Evolutionary conservation across 1,140 invertebrate species (phyloP).

Genomic region (Telenomus remus): DNA sequence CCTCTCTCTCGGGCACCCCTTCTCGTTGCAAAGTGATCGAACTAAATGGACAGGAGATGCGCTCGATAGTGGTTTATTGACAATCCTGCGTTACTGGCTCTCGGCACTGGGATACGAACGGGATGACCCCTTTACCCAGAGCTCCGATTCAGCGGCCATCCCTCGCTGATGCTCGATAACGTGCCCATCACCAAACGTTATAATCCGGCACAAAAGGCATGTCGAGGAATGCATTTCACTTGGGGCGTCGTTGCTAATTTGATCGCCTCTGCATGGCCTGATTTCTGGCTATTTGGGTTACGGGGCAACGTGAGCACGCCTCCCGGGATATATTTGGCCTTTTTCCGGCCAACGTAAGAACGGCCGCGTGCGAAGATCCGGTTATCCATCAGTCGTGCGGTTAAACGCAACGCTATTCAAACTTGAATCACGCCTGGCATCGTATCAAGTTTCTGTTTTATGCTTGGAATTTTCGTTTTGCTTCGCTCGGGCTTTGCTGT

Average conservation of each 20-base stretch:
- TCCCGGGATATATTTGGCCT: too few relatives aligned
- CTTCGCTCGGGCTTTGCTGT: background rate
- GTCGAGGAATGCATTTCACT: slow-evolving; percentile 18
- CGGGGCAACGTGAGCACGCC: too few relatives aligned
- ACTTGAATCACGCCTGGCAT: slow-evolving; percentile 17
- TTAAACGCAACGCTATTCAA: slow-evolving; percentile 36
- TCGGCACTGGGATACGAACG: slow-evolving; percentile 18
- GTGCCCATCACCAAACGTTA: slow-evolving; percentile 19
- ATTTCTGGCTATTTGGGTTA: slow-evolving; percentile 15
- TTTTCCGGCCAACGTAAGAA: too few relatives aligned
- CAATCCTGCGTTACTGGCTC: slow-evolving; percentile 34
- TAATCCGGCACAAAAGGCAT: slow-evolving; percentile 33
- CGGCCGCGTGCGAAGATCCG: slow-evolving; percentile 16
- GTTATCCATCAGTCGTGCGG: slow-evolving; percentile 25
- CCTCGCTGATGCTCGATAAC: slow-evolving; percentile 23
- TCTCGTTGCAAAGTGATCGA: slow-evolving; percentile 48
- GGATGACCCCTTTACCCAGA: slow-evolving; percentile 32
- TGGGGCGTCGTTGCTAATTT: slow-evolving; percentile 22
- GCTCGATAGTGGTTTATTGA: slow-evolving; percentile 53
- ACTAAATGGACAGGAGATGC: slow-evolving; percentile 56
- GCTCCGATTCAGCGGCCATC: slow-evolving; percentile 12
- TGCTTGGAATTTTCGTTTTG: slow-evolving; percentile 14
- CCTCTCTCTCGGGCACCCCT: background rate
- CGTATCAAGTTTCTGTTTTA: slow-evolving; percentile 31
- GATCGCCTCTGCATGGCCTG: slow-evolving; percentile 20